A percentile compares a stretch with the other conserved stretches of the same genome.
Evolutionary conservation across 2,113 vertebrate genomes (phyloP).

Genomic region (Gopherus evgoodei): DNA sequence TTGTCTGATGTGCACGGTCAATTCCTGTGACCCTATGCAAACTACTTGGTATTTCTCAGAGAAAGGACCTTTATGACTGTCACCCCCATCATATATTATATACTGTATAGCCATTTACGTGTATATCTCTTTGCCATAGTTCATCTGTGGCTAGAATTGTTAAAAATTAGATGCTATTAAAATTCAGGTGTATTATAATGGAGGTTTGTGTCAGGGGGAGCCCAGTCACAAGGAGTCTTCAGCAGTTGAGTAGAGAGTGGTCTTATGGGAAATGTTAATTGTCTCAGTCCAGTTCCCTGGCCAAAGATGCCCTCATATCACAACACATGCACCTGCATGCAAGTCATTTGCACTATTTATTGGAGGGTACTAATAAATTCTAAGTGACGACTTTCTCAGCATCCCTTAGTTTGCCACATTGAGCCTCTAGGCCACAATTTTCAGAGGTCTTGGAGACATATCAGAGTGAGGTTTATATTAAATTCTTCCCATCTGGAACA

Average conservation of each 20-base stretch:
- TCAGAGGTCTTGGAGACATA: no score
- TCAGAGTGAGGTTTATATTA: no score
- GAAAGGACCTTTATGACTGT: constrained; percentile 43
- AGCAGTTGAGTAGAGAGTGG: constrained; percentile 1
- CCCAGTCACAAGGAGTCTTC: constrained; percentile 2
- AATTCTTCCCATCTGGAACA: no score
- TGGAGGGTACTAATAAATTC: no score
- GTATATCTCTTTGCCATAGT: constrained; percentile 19
- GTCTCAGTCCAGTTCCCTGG: neutral
- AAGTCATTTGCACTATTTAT: no score
- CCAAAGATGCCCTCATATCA: neutral
- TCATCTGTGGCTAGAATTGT: neutral
- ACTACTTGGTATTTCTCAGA: constrained; percentile 42
- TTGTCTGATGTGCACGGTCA: constrained; percentile 52
- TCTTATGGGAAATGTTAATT: constrained; percentile 21
- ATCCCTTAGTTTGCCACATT: no score
- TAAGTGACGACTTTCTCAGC: no score
- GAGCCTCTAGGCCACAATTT: neutral
- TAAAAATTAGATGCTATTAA: neutral
- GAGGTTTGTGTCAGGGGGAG: constrained; percentile 1
- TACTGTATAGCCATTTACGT: neutral
- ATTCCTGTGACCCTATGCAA: constrained; percentile 57
- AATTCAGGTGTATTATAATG: constrained; percentile 22
- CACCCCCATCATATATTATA: neutral
- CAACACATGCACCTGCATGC: neutral